Percentiles rank a stretch among this genome's conserved stretches.
These are phyloP conservation scores for Heliconius hortense DNA, from an alignment of 2,888 invertebrate genomes.

Conservation along the genomic window DNA sequence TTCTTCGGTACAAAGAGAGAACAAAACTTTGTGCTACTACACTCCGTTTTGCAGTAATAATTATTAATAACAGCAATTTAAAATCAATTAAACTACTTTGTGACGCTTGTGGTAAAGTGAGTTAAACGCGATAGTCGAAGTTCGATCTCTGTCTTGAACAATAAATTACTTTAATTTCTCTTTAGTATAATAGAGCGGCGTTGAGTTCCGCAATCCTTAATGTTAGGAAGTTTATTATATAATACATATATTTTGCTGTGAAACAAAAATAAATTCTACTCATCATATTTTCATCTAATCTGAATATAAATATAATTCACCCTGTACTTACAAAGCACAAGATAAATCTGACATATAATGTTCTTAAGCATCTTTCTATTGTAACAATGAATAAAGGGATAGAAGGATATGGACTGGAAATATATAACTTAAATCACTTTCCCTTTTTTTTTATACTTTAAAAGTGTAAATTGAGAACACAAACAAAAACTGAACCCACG, in stretches of 20 bases:
- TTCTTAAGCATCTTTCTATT: conserved; percentile 2
- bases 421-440: too few species aligned
- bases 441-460: too few species aligned
- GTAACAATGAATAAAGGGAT: neutral
- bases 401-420: neutral
- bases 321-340: conserved; percentile 3
- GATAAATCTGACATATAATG: conserved; percentile 17
- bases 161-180: too few species aligned
- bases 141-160: too few species aligned
- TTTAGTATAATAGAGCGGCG: too few species aligned
- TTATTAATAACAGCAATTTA: neutral
- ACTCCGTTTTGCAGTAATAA: neutral
- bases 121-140: too few species aligned
- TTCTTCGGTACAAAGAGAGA: neutral
- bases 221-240: too few species aligned
- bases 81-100: too few species aligned
- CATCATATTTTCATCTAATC: neutral
- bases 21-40: neutral
- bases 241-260: neutral
- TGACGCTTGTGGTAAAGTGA: too few species aligned
- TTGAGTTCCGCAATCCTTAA: too few species aligned
- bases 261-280: neutral
- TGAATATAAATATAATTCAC: conserved; percentile 12
- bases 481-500: neutral
- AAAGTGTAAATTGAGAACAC: neutral